phyloP scores from a whole-genome alignment of 2,797 vertebrate genomes.

The Cyprinodon diabolis region DNA sequence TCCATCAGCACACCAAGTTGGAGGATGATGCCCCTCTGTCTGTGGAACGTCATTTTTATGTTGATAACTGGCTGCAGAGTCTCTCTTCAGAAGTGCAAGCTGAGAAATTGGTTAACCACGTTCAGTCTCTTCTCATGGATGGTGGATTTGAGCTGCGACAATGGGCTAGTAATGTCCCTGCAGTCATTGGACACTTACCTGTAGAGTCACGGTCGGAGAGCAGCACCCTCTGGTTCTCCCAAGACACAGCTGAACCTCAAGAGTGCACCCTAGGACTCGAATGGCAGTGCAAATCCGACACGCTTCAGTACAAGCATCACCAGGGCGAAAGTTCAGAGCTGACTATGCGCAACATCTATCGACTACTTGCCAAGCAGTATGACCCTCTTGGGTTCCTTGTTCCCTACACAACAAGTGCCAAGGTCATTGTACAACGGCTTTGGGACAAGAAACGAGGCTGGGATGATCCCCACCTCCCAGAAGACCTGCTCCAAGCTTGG shows the following conservation, averaged over 20 bases:
- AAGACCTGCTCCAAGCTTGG: neutral
- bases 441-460: neutral
- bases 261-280: neutral
- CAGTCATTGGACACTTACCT: neutral
- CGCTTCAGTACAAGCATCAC: neutral
- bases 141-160: neutral
- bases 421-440: neutral
- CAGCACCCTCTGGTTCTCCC: neutral
- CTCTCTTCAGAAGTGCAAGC: neutral
- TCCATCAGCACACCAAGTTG: too few species aligned
- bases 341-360: neutral
- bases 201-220: neutral
- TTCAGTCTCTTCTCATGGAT: neutral
- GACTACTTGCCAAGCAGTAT: neutral
- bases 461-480: neutral
- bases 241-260: neutral
- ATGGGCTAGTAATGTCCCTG: slow-evolving; percentile 1
- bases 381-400: neutral
- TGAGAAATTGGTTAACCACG: too few species aligned
- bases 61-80: neutral
- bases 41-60: neutral
- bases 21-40: neutral
- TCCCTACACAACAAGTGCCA: neutral
- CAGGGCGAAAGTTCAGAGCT: neutral
- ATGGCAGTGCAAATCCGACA: neutral